Percentiles rank a stretch among this genome's conserved stretches.
phyloP scores from a whole-genome alignment of 2,888 invertebrate species.

The Desoria tigrina region DNA sequence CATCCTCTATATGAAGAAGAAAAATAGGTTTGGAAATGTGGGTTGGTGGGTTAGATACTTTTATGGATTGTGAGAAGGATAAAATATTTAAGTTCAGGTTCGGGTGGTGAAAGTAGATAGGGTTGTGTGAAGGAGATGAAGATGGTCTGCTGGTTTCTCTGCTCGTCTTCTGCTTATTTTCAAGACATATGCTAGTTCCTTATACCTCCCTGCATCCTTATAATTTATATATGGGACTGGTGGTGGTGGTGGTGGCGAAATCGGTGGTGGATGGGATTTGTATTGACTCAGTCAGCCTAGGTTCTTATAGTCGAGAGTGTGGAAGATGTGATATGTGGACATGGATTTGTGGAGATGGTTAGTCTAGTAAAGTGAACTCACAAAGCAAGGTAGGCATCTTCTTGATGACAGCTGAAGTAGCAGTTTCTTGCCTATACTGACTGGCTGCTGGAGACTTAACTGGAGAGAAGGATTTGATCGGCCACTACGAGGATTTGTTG shows the following conservation, averaged over 20 bases:
- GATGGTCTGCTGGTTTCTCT: too few species aligned
- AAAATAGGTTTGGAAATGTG: constrained; percentile 5
- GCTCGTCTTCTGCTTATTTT: too few species aligned
- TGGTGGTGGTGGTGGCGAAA: too few species aligned
- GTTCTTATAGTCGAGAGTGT: too few species aligned
- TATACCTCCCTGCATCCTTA: too few species aligned
- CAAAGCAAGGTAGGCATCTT: constrained; percentile 33
- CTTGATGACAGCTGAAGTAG: constrained; percentile 39
- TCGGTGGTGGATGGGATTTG: too few species aligned
- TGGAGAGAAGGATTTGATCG: constrained; percentile 24
- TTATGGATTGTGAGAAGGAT: constrained; percentile 13
- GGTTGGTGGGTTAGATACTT: constrained; percentile 9
- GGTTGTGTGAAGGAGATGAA: too few species aligned
- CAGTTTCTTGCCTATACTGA: constrained; percentile 20
- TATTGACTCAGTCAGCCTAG: too few species aligned
- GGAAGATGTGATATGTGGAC: too few species aligned
- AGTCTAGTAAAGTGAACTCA: constrained; percentile 2
- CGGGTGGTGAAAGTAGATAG: constrained; percentile 7
- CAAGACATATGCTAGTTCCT: too few species aligned
- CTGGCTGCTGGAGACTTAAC: too few species aligned
- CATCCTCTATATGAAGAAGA: constrained; percentile 3
- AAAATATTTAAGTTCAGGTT: constrained; percentile 16
- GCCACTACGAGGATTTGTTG: constrained; percentile 24
- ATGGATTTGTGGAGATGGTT: neutral
- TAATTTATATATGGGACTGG: too few species aligned